These are phyloP conservation scores for Parthenolecanium corni DNA, from an alignment of 2,888 invertebrate genomes.

Conservation along the genomic window DNA sequence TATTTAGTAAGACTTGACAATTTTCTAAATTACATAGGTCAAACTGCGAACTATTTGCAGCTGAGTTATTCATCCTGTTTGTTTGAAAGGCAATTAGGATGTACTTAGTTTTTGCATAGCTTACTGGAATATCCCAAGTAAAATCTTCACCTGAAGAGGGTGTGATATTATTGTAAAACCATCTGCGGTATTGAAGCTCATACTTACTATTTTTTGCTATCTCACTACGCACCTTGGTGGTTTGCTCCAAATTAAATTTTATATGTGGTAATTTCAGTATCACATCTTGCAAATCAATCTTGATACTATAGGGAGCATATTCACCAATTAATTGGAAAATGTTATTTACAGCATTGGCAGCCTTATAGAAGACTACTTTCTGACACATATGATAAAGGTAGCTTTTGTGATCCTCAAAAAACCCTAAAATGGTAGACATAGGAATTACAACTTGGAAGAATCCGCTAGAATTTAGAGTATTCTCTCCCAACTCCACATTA, in stretches of 20 bases:
- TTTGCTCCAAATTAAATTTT: background rate
- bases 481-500: background rate
- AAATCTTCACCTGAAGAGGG: background rate
- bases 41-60: background rate
- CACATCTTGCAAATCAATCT: too few relatives aligned
- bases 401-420: background rate
- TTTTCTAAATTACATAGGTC: too few relatives aligned
- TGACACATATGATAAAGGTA: too few relatives aligned
- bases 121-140: background rate
- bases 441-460: background rate
- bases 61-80: background rate
- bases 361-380: background rate
- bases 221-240: too few relatives aligned
- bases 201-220: background rate
- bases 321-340: background rate
- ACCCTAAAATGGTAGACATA: background rate
- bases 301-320: too few relatives aligned
- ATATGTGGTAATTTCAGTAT: background rate
- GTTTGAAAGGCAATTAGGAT: background rate
- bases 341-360: background rate
- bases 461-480: background rate
- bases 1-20: too few relatives aligned
- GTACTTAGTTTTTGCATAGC: background rate
- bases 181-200: background rate
- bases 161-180: background rate